Evolutionary conservation across 2,113 vertebrate species (phyloP).

Genomic region (Spermophilus dauricus): DNA sequence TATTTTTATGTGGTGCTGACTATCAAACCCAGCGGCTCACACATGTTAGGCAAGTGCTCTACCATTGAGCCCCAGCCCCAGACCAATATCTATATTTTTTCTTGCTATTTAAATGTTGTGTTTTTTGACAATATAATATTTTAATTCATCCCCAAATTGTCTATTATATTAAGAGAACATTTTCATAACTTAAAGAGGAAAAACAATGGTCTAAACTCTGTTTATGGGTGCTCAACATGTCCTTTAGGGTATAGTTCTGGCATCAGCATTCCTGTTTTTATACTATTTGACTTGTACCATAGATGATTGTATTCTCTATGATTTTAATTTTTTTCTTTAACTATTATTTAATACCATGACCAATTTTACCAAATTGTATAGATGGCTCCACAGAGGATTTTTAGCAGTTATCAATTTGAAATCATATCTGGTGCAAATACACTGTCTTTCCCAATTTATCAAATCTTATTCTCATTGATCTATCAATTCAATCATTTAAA

Average conservation of each 20-base stretch:
- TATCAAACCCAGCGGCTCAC: no score
- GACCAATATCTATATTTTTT: background rate
- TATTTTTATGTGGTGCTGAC: no score
- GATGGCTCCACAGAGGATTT: background rate
- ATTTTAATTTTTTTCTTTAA: background rate
- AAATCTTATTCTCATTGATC: background rate
- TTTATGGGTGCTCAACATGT: background rate
- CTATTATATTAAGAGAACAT: background rate
- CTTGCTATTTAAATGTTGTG: background rate
- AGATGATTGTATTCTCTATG: background rate
- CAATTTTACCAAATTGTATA: background rate
- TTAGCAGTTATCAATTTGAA: background rate
- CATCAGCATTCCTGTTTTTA: background rate
- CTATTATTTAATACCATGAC: background rate
- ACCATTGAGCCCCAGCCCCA: no score
- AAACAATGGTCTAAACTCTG: background rate
- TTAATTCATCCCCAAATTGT: background rate
- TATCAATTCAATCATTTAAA: background rate
- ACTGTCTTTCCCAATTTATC: background rate
- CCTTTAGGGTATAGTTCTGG: background rate
- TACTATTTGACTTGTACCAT: background rate
- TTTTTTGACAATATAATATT: background rate
- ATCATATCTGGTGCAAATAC: background rate
- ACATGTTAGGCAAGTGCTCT: no score
- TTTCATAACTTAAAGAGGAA: background rate